phyloP scores from a whole-genome alignment of 2,797 vertebrate genomes.

The Staurois parvus region DNA sequence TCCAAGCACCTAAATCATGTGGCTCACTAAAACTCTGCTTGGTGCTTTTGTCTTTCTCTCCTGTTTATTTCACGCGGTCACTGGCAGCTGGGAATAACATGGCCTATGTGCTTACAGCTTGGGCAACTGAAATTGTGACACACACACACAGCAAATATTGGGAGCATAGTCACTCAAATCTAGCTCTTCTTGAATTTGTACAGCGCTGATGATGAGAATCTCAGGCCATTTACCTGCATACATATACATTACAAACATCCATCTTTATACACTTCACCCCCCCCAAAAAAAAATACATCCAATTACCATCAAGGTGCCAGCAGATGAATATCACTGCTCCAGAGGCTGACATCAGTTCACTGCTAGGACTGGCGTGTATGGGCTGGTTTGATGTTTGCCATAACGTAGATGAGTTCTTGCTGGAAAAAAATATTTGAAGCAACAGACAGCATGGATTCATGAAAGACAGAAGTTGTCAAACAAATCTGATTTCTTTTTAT shows the following conservation, averaged over 20 bases:
- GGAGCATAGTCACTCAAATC: neutral
- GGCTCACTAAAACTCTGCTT: neutral
- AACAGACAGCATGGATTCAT: no score
- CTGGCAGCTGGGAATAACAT: neutral
- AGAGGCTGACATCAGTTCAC: no score
- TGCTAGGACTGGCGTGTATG: no score
- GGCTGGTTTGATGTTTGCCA: neutral
- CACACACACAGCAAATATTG: neutral
- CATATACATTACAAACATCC: no score
- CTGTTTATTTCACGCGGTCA: neutral
- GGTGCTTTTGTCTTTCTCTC: neutral
- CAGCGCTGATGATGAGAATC: neutral
- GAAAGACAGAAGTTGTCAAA: no score
- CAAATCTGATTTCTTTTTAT: no score
- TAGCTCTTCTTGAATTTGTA: neutral
- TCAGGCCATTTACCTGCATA: neutral
- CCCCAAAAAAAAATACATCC: no score
- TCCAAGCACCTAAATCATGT: conserved; percentile 1
- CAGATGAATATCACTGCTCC: no score
- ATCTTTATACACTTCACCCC: no score
- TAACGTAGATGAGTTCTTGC: no score
- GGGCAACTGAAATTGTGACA: neutral
- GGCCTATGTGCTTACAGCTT: neutral
- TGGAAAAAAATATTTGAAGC: no score
- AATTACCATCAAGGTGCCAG: no score